phyloP scores from a whole-genome alignment of 2,888 invertebrate genomes.

The Acheta domesticus region DNA sequence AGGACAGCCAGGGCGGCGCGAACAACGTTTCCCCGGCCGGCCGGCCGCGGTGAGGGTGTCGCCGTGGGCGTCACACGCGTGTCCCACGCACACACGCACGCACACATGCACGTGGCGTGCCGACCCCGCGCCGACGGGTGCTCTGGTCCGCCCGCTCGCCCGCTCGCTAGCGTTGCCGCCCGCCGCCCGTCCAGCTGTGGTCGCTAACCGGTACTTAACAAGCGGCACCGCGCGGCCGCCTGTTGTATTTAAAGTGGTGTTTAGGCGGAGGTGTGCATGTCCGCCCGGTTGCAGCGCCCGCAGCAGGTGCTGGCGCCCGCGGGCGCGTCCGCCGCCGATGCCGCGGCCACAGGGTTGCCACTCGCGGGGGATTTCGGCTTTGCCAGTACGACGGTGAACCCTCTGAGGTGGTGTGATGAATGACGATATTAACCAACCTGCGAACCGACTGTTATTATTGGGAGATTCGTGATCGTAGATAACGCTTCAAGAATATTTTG shows the following conservation, averaged over 20 bases:
- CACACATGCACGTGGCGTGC: background rate
- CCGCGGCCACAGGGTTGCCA: background rate
- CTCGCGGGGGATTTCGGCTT: too few species aligned
- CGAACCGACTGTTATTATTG: too few species aligned
- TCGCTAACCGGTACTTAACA: slow-evolving; percentile 9
- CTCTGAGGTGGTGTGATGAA: too few species aligned
- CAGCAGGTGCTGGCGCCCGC: background rate
- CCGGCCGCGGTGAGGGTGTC: background rate
- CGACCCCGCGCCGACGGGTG: background rate
- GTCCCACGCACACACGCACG: background rate
- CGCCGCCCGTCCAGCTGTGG: background rate
- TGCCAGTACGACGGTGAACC: too few species aligned
- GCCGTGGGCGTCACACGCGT: background rate
- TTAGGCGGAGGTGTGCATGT: slow-evolving; percentile 18
- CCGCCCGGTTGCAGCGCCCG: background rate
- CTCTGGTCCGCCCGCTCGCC: background rate
- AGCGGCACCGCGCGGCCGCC: background rate
- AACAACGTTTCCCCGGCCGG: too few species aligned
- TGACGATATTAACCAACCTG: too few species aligned
- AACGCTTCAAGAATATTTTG: too few species aligned
- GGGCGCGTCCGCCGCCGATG: too few species aligned
- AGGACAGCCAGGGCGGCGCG: too few species aligned
- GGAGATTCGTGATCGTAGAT: too few species aligned
- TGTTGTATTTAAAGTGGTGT: slow-evolving; percentile 1
- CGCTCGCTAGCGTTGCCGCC: background rate